Evolutionary conservation across 2,797 vertebrate species (phyloP).

Genomic region (Semaprochilodus insignis): DNA sequence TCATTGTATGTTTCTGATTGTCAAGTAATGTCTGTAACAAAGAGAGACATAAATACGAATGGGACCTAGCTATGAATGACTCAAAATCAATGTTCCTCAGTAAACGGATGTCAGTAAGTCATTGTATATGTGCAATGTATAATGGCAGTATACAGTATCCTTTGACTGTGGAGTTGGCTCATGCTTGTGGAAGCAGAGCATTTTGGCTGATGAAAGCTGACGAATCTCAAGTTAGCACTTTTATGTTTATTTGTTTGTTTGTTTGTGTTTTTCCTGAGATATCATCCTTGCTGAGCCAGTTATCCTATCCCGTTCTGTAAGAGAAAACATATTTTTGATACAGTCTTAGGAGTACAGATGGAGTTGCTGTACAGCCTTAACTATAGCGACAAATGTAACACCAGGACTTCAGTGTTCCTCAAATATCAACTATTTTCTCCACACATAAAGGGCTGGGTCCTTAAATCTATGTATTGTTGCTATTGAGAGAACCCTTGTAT

Average conservation of each 20-base stretch:
- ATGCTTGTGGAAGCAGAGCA: neutral
- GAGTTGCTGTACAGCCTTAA: neutral
- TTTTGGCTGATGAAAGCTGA: neutral
- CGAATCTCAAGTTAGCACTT: neutral
- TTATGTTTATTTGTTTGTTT: neutral
- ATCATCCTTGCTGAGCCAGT: neutral
- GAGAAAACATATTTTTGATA: neutral
- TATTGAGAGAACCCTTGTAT: neutral
- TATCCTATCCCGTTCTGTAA: neutral
- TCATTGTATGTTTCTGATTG: neutral
- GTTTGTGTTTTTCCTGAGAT: neutral
- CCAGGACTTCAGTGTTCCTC: conserved; percentile 25
- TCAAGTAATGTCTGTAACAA: neutral
- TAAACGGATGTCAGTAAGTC: neutral
- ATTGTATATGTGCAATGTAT: neutral
- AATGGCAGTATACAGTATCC: neutral
- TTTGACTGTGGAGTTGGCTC: neutral
- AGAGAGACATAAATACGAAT: neutral
- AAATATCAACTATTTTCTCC: neutral
- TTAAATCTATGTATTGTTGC: neutral
- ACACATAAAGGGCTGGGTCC: neutral
- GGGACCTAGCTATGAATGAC: neutral
- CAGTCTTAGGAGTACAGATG: neutral
- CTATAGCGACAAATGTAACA: conserved; percentile 14
- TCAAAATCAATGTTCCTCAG: neutral